These are phyloP conservation scores for Pituophis catenifer DNA, from an alignment of 2,113 vertebrate genomes.

Conservation along the genomic window DNA sequence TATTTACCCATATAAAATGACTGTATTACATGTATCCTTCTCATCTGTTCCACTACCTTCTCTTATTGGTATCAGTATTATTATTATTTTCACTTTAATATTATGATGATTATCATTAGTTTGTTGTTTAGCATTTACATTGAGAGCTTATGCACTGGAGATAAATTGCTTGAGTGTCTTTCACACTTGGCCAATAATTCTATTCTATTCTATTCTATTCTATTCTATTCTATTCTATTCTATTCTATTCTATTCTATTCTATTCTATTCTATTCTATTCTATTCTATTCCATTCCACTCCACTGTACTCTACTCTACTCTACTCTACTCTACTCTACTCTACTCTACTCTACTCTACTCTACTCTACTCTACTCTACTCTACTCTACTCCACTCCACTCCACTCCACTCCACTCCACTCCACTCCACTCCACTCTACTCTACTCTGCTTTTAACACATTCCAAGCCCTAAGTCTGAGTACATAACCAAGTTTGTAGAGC, in stretches of 20 bases:
- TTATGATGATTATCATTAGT: background rate
- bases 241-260: too few relatives aligned
- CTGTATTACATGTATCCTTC: background rate
- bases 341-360: too few relatives aligned
- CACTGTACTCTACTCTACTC: accelerated
- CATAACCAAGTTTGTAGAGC: background rate
- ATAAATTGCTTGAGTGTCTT: background rate
- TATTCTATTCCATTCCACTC: too few relatives aligned
- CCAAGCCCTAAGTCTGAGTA: background rate
- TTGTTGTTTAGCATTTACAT: background rate
- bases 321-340: too few relatives aligned
- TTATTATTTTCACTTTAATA: background rate
- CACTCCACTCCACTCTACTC: too few relatives aligned
- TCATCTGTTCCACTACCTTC: background rate
- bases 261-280: too few relatives aligned
- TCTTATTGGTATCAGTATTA: background rate
- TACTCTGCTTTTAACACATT: background rate
- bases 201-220: too few relatives aligned
- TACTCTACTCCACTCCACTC: too few relatives aligned
- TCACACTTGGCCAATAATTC: background rate
- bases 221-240: too few relatives aligned
- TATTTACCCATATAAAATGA: background rate
- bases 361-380: background rate
- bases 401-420: too few relatives aligned
- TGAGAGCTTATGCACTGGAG: background rate